Conservation (phyloP, 1,140 invertebrate species). For the Sarcophaga bullata region DNA sequence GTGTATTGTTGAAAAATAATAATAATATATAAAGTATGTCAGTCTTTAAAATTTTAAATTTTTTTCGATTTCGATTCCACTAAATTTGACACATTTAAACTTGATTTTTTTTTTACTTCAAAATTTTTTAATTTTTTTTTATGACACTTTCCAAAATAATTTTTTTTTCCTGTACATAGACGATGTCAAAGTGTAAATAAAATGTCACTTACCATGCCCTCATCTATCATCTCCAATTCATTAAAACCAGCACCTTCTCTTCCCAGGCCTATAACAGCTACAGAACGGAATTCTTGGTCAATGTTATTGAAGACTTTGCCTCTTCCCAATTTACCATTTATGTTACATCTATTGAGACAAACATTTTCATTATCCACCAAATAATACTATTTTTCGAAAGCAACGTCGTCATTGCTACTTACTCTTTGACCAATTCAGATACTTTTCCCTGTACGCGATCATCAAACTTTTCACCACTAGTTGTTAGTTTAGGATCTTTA, state of each 20-base stretch:
- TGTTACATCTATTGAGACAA: slow-evolving; percentile 41
- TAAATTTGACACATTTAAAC: no score
- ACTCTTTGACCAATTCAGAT: slow-evolving; percentile 58
- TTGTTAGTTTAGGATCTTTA: slow-evolving; percentile 57
- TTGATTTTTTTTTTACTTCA: slow-evolving; percentile 19
- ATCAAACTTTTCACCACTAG: slow-evolving; percentile 64
- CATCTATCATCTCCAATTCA: slow-evolving; percentile 74
- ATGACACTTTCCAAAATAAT: neutral
- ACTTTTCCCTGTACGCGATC: slow-evolving; percentile 63
- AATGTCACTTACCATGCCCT: slow-evolving; percentile 68
- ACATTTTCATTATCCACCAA: neutral
- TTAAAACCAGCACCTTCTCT: slow-evolving; percentile 72
- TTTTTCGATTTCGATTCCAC: no score
- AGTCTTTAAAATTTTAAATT: no score
- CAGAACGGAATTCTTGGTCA: slow-evolving; percentile 71
- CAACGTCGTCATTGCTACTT: neutral
- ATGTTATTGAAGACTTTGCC: slow-evolving; percentile 73
- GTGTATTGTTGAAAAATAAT: no score
- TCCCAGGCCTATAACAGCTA: slow-evolving; percentile 77
- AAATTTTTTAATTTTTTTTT: slow-evolving; percentile 11
- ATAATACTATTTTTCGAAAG: no score
- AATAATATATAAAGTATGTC: no score
- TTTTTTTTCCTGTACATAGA: neutral
- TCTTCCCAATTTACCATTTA: slow-evolving; percentile 66
- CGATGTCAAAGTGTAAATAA: neutral